Evolutionary conservation across 2,797 vertebrate species (phyloP), one percentile per base, ranked within the genome.

Genomic region (Sebastolobus alascanus): DNA sequence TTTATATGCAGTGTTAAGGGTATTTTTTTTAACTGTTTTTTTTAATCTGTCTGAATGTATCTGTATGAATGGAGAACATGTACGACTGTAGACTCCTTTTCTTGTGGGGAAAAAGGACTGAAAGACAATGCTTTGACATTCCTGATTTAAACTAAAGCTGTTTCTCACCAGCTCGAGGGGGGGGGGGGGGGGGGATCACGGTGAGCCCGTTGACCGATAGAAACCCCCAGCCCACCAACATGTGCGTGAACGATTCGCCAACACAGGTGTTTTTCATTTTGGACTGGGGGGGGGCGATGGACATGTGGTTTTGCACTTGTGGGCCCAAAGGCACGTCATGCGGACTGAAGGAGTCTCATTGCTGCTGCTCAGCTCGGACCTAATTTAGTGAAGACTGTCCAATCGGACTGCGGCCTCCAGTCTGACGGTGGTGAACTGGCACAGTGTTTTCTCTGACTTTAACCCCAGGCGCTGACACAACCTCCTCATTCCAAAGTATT

Each of bases 1-100:
- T 96, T 96, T 96, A 95, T 96, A 93, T 94, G 40, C 90, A 97
- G 96, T 97, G 97, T 97, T 97, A 96, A 76, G 87, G 89, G 95
- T 92, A 84, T n/a, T 94, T 91, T 72, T 94, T 54, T 92, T 87
- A 88, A 74, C 55, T 89, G 73, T n/a, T 86, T 85, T 77, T 87
- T 54, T 54, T n/a, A 69, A 63, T 88, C 75, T 84, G 43, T 46
- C 16, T 79, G 74, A 79, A 73, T 11, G 33, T 43, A 63, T 88
- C 74, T 84, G 43, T 46, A 46, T 79, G 74, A 79, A 73, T 11
- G 33, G 73, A 74, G 63, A 89, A 88, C 77, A 82, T 33, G 11
- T 75, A 52, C 54, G 89, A 85, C 70, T 89, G 87, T 85, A 79
- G 76, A 88, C 55, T 29, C 60, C 58, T 85, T 80, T 87, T 85